Conservation (phyloP, 2,797 vertebrate species). For the Tragopan temminckii region DNA sequence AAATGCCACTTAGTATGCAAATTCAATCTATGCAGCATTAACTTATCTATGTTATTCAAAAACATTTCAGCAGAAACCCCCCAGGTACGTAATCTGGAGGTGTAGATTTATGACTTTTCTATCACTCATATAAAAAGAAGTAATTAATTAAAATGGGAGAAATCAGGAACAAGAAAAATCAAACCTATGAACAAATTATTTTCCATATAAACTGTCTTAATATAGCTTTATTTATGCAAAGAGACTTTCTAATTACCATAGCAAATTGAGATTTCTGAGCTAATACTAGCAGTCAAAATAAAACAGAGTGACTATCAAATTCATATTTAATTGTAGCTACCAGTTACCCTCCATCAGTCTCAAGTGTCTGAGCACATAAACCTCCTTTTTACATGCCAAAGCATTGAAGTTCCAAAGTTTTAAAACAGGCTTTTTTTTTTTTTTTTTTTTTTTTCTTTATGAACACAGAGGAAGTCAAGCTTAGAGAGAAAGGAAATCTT, state of each 20-base stretch:
- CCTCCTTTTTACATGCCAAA: not conserved
- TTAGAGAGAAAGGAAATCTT: not conserved
- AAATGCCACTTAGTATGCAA: constrained; percentile 28
- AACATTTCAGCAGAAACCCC: not conserved
- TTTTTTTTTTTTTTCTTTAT: no score
- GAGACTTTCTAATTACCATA: constrained; percentile 30
- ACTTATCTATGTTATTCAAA: constrained; percentile 3
- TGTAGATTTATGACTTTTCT: not conserved
- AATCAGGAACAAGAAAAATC: constrained; percentile 28
- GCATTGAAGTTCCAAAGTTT: not conserved
- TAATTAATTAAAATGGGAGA: constrained; percentile 24
- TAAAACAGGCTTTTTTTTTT: not conserved
- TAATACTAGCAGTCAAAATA: constrained; percentile 30
- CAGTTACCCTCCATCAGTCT: not conserved
- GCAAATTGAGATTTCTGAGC: constrained; percentile 28
- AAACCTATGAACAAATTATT: constrained; percentile 15
- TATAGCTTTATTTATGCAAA: constrained; percentile 27
- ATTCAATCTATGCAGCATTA: constrained; percentile 1
- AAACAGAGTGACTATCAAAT: not conserved
- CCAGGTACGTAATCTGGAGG: not conserved
- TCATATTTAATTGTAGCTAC: not conserved
- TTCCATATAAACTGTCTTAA: not conserved
- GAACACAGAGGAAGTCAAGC: not conserved
- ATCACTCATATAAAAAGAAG: constrained; percentile 25
- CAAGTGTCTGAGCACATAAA: not conserved